Base-by-base conservation (phyloP, 92 coral and sea anemone genomes). In the Pocillopora meandrina region DNA sequence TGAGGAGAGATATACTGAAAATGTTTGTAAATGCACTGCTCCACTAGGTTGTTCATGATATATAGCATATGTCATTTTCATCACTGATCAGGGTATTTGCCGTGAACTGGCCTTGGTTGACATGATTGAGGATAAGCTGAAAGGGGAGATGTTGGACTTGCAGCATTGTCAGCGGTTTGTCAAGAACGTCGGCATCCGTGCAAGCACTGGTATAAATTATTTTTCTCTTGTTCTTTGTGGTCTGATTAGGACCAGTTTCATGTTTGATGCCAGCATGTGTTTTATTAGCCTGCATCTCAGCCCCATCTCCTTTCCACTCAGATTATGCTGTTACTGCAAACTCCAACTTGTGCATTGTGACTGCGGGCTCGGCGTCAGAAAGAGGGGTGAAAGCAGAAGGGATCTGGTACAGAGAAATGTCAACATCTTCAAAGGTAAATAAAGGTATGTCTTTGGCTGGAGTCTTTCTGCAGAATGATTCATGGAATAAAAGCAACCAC, bases 401-500 rank as follows among this genome's bases (percentile, higher is more conserved):
- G 80, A 84, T 71, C 77, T 84, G 82, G 88, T 84, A n/a, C 88
- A 84, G 83, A 88, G 87, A 78, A 88, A 88, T n/a, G 88, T 88
- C 6, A 77, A 83, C 74, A 77, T 88, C 52, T 88, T 88, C 60
- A 85, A 88, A 67, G 82, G 88, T 88, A 81, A 76, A 42, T 42
- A 42, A 7, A 1, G 52, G 82, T 63, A 66, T 18, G 57, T 71
- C 17, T 33, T 14, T 10, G 16, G 34, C 52, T 33, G 34, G 18
- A 59, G 10, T 12, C 14, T 59, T 16, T 59, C 62, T 59, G 62
- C 62, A 12, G 62, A 59, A 59, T 10, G 62, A 59, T 21, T 66
- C 31, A 21, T 21, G 61, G 9, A 61, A 65, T 42, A 72, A 75
- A 56, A 20, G 21, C 15, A 65, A 56, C 71, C n/a, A 56, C 67